Percentiles rank a stretch among this genome's conserved stretches.
Evolutionary conservation across 2,888 invertebrate genomes (phyloP).

Genomic region (Bembecia ichneumoniformis): DNA sequence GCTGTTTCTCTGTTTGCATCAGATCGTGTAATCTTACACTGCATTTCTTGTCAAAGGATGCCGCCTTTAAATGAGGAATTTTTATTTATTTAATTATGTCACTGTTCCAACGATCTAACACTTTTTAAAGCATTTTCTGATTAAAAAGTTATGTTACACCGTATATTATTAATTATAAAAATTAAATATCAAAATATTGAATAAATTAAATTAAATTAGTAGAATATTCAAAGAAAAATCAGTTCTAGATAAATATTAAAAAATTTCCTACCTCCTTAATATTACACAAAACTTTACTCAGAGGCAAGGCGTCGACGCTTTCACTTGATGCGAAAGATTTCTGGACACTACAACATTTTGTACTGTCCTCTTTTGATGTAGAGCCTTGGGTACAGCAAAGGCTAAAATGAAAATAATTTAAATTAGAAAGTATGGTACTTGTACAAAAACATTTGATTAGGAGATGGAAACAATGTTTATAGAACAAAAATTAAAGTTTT

Average conservation of each 20-base stretch:
- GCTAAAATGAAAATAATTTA: not conserved
- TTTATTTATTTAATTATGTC: not conserved
- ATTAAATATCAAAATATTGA: no score
- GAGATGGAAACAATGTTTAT: no score
- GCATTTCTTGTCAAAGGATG: conserved; percentile 44
- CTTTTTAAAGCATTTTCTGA: no score
- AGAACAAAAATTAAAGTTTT: no score
- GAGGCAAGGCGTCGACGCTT: conserved; percentile 20
- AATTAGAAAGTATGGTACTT: not conserved
- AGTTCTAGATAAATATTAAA: no score
- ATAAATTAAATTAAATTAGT: no score
- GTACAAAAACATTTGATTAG: no score
- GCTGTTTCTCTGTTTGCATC: conserved; percentile 59
- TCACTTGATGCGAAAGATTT: conserved; percentile 10
- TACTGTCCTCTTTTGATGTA: conserved; percentile 2
- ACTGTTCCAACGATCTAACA: no score
- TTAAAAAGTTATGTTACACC: no score
- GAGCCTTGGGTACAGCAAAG: not conserved
- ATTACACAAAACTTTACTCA: conserved; percentile 40
- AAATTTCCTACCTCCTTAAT: conserved; percentile 36
- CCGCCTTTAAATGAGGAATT: conserved; percentile 27
- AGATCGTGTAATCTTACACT: conserved; percentile 59
- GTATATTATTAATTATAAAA: no score
- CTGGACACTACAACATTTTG: conserved; percentile 11
- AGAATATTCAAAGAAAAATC: no score